phyloP scores from a whole-genome alignment of 2,797 vertebrate species.

The Spinibarbus caldwelli region DNA sequence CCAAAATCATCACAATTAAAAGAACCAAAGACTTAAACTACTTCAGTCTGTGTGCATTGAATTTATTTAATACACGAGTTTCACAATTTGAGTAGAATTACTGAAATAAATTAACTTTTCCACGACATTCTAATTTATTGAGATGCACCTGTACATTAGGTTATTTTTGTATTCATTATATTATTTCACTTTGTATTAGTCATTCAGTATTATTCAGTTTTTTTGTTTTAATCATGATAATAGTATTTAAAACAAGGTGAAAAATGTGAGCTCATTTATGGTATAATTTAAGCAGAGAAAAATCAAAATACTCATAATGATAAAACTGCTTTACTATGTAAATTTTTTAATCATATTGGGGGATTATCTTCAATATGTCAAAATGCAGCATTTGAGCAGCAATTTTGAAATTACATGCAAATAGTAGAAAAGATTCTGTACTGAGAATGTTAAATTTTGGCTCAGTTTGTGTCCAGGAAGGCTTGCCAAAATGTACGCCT shows the following conservation, averaged over 20 bases:
- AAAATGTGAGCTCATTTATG: background rate
- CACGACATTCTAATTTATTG: too few species aligned
- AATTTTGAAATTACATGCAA: slow-evolving; percentile 34
- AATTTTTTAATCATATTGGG: background rate
- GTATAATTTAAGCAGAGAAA: slow-evolving; percentile 6
- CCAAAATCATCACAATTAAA: too few species aligned
- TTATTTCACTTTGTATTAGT: background rate
- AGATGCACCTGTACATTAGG: too few species aligned
- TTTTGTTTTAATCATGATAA: slow-evolving; percentile 3
- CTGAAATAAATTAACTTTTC: too few species aligned
- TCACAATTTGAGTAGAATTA: too few species aligned
- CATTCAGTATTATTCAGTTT: background rate
- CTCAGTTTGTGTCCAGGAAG: slow-evolving; percentile 27
- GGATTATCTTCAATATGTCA: slow-evolving; percentile 7
- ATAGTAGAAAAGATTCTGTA: slow-evolving; percentile 18
- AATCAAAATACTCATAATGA: background rate
- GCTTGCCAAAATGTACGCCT: slow-evolving; percentile 14
- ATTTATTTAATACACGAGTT: too few species aligned
- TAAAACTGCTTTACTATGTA: slow-evolving; percentile 4
- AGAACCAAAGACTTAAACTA: too few species aligned
- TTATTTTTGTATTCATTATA: background rate
- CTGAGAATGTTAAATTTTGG: slow-evolving; percentile 20
- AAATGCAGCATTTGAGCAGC: background rate
- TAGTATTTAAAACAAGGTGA: background rate
- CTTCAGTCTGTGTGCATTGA: too few species aligned